Evolutionary conservation across 2,888 invertebrate genomes (phyloP).

Genomic region (Trimorus sp.): DNA sequence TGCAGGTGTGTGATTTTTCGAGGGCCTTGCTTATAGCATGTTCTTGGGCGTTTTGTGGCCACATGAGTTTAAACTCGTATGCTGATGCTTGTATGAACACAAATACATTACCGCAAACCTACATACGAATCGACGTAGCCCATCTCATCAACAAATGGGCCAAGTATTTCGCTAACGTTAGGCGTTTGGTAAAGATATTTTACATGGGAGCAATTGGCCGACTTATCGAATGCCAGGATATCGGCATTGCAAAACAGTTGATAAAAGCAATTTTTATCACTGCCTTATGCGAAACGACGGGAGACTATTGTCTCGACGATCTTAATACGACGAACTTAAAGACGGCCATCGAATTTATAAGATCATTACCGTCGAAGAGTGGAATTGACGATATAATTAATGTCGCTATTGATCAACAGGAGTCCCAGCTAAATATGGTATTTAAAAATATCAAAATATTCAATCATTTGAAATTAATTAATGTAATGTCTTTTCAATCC

Average conservation of each 20-base stretch:
- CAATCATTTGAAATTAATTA: too few relatives aligned
- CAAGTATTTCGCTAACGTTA: not conserved
- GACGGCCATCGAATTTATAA: too few relatives aligned
- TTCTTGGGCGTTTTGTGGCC: constrained; percentile 16
- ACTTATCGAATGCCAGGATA: constrained; percentile 6
- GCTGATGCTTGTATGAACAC: constrained; percentile 16
- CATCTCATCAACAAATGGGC: constrained; percentile 34
- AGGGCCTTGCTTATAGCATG: constrained; percentile 25
- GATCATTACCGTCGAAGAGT: too few relatives aligned
- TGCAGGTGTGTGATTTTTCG: constrained; percentile 34
- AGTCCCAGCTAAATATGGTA: too few relatives aligned
- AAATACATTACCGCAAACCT: constrained; percentile 8
- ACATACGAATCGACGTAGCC: constrained; percentile 35
- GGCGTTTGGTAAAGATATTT: constrained; percentile 16
- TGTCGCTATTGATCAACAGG: too few relatives aligned
- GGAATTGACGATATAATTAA: too few relatives aligned
- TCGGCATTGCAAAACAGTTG: constrained; percentile 5
- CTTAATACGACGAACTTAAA: too few relatives aligned
- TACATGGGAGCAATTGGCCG: constrained; percentile 29
- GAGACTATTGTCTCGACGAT: too few relatives aligned
- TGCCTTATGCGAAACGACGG: constrained; percentile 9
- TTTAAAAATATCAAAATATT: too few relatives aligned
- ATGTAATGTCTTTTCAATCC: too few relatives aligned
- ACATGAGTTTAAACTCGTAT: constrained; percentile 15
- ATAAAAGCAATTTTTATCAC: constrained; percentile 4